Evolutionary conservation across 2,888 invertebrate species (phyloP), one percentile per base, ranked within the genome.

Genomic region (Orchesellides sinensis): DNA sequence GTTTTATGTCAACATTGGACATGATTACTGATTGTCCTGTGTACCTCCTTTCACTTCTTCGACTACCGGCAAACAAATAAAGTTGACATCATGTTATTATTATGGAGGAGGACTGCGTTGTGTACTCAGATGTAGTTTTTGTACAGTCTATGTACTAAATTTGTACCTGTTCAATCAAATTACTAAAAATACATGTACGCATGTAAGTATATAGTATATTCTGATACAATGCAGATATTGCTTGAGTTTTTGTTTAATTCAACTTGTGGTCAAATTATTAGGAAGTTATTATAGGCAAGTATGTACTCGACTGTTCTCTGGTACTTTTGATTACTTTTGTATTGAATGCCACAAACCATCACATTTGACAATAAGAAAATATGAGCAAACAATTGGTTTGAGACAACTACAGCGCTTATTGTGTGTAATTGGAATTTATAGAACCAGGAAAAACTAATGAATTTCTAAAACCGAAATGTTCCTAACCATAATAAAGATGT

Each of bases 1-100:
- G 66, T 68, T 69, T 69, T 77, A 68, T 77, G 77, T 77, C 77
- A 77, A 77, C 65, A 77, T 68, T 77, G 56, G 52, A 77, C 77
- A 56, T 77, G 77, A 77, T 77, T 66, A 77, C 54, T 29, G 59
- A 68, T 40, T 45, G 40, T 59, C 68, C 52, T 47, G 17, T 66
- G 19, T 47, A 17, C 47, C 47, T 45, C 47, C 69, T 69, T 17
- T 52, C 66, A 27, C 27, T 66, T 14, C 21, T 21, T 2, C 52
- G 8, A 17, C 66, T 66, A 23, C 47, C 19, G 23, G 49, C 29
- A 52, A 69, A 69, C 27, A 52, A 66, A 27, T 47, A 45, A 63
- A 23, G 35, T 63, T 63, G 63, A 40, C 45, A 63, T 40, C 29
- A 63, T 59, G 59, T 59, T 59, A 32, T 59, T 59, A 54, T 25